phyloP scores from a whole-genome alignment of 2,113 vertebrate species.

The Chitala chitala region DNA sequence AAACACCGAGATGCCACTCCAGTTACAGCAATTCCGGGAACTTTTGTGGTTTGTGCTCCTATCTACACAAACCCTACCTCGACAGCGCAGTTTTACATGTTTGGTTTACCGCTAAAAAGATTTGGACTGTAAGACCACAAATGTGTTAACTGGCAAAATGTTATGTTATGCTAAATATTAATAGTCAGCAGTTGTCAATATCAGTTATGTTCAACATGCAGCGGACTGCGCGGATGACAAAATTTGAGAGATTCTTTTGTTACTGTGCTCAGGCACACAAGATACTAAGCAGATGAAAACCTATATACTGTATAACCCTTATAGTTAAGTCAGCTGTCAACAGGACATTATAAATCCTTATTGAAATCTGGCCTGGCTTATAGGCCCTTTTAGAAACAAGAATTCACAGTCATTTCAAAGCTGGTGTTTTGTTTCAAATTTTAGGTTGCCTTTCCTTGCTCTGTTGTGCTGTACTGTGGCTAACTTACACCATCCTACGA shows the following conservation, averaged over 20 bases:
- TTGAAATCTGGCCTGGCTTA: too few relatives aligned
- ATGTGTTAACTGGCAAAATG: not conserved
- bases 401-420: too few relatives aligned
- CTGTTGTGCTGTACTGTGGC: too few relatives aligned
- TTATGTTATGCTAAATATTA: not conserved
- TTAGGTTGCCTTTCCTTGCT: too few relatives aligned
- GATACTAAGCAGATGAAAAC: not conserved
- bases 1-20: not conserved
- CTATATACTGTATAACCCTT: not conserved
- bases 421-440: too few relatives aligned
- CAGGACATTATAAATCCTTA: not conserved
- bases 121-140: not conserved
- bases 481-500: too few relatives aligned
- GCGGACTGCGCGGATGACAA: not conserved
- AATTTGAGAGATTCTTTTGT: not conserved
- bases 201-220: too few relatives aligned
- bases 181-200: not conserved
- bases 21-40: not conserved
- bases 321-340: not conserved
- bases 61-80: not conserved
- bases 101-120: not conserved
- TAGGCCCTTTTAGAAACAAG: too few relatives aligned
- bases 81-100: not conserved
- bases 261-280: not conserved
- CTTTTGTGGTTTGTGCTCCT: not conserved